Conservation (phyloP, 2,888 invertebrate genomes). For the Venusia cambrica region DNA sequence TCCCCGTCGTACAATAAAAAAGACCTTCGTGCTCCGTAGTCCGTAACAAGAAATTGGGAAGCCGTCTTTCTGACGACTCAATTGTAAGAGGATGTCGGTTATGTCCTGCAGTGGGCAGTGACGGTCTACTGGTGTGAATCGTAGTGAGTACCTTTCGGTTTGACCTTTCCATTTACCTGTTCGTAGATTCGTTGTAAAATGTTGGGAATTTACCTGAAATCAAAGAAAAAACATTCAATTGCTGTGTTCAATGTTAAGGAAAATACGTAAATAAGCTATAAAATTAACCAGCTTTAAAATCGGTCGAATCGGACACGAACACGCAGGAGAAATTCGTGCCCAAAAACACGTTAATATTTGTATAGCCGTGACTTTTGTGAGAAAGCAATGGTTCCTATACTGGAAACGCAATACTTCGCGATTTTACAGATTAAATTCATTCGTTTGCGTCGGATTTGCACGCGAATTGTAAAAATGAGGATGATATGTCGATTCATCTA, state of each 20-base stretch:
- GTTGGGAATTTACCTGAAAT: conserved; percentile 15
- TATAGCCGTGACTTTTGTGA: conserved; percentile 17
- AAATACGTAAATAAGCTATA: not conserved
- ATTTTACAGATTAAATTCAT: conserved; percentile 11
- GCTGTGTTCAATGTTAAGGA: no score
- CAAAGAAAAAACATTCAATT: conserved; percentile 4
- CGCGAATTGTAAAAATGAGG: not conserved
- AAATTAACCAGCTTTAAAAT: conserved; percentile 8
- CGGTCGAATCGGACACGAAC: conserved; percentile 19
- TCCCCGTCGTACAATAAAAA: no score
- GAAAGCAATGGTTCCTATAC: conserved; percentile 12
- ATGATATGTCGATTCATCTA: no score
- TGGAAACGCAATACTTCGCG: conserved; percentile 4
- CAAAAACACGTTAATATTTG: conserved; percentile 12
- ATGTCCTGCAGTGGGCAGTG: no score
- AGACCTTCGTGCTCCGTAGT: no score
- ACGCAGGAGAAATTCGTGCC: conserved; percentile 13
- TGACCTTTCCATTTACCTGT: no score
- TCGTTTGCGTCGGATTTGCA: conserved; percentile 6
- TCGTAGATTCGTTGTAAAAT: no score
- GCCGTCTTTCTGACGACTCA: no score
- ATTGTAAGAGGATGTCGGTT: no score
- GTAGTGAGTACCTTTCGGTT: no score
- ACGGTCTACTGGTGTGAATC: no score
- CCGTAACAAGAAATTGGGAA: no score